Evolutionary conservation across 1,140 invertebrate species (phyloP).

Genomic region (Ceratosolen solmsi): DNA sequence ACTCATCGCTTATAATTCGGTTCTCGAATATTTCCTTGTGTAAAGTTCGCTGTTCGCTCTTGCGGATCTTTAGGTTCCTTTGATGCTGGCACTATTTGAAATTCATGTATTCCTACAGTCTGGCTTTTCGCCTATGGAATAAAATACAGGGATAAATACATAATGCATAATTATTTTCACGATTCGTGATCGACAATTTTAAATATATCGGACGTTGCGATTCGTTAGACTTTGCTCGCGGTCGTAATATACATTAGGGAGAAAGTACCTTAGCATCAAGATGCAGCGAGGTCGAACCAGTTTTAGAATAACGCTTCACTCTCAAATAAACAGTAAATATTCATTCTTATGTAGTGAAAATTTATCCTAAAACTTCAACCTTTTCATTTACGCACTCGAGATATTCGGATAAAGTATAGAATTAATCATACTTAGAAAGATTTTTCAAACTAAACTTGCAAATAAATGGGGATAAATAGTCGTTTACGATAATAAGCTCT

Average conservation of each 20-base stretch:
- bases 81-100: background rate
- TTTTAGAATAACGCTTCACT: background rate
- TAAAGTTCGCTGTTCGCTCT: background rate
- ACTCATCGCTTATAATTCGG: background rate
- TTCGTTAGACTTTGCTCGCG: too few relatives aligned
- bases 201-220: background rate
- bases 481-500: background rate
- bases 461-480: background rate
- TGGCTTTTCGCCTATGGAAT: background rate
- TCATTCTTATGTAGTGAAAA: background rate
- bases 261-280: background rate
- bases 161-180: background rate
- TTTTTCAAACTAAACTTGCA: background rate
- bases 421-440: background rate
- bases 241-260: too few relatives aligned
- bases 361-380: background rate
- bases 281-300: background rate
- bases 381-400: background rate
- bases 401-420: background rate
- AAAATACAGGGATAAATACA: background rate
- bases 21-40: constrained; percentile 27
- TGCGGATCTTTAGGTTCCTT: background rate
- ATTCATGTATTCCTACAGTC: constrained; percentile 3
- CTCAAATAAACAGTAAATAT: constrained; percentile 2
- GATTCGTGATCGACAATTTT: background rate